A percentile compares a stretch with the other conserved stretches of the same genome.
These are phyloP conservation scores for Eurystomus glaucurus DNA, from an alignment of 2,797 vertebrate species.

Conservation along the genomic window DNA sequence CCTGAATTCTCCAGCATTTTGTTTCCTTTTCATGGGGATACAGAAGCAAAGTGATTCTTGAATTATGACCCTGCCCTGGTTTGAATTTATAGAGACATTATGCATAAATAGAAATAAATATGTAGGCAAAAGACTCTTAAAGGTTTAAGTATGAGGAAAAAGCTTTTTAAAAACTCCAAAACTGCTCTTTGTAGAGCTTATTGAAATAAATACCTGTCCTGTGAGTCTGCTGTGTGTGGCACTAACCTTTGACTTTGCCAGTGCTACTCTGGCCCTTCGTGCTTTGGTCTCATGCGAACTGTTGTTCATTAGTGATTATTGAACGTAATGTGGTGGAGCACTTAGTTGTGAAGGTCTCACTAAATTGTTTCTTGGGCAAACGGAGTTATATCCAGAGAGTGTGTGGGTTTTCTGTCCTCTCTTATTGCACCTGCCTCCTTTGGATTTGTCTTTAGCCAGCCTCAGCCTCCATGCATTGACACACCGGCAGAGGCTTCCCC, in stretches of 20 bases:
- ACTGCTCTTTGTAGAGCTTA: accelerated
- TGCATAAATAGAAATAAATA: background rate
- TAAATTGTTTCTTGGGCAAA: background rate
- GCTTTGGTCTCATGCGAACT: background rate
- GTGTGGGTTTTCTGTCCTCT: background rate
- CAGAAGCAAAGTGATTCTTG: background rate
- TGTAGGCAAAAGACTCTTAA: background rate
- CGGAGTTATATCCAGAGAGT: accelerated
- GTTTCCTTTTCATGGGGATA: background rate
- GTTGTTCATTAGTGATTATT: background rate
- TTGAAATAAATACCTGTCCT: background rate
- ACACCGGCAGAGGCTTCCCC: background rate
- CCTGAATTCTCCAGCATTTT: background rate
- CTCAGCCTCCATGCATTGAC: background rate
- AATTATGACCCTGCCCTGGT: background rate
- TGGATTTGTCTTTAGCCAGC: background rate
- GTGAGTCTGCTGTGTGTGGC: background rate
- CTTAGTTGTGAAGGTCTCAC: background rate
- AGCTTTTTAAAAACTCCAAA: background rate
- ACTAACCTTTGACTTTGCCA: background rate
- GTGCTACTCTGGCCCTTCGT: background rate
- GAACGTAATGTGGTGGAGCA: background rate
- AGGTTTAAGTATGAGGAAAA: background rate
- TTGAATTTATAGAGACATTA: background rate
- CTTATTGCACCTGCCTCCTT: background rate